phyloP scores from a whole-genome alignment of 2,888 invertebrate species.

The Scelioninae gen. 2 region DNA sequence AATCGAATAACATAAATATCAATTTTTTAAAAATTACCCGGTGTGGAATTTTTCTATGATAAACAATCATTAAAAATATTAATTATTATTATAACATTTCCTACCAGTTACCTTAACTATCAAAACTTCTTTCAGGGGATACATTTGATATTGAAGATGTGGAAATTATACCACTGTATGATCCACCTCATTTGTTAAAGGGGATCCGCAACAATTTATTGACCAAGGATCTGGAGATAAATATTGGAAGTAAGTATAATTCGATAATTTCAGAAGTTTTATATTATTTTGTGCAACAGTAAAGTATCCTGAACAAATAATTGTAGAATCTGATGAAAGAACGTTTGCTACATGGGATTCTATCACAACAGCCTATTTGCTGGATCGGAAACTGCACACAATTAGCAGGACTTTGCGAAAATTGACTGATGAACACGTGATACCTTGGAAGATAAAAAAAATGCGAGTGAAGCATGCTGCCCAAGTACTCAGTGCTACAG shows the following conservation, averaged over 20 bases:
- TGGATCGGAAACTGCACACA: slow-evolving; percentile 9
- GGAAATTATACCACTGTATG: background rate
- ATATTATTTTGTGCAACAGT: too few relatives aligned
- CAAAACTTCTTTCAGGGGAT: too few relatives aligned
- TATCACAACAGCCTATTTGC: slow-evolving; percentile 2
- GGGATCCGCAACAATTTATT: slow-evolving; percentile 48
- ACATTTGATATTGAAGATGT: background rate
- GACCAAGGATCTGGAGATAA: slow-evolving; percentile 34
- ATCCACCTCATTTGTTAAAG: too few relatives aligned
- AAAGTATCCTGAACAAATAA: too few relatives aligned
- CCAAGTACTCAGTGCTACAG: slow-evolving; percentile 15
- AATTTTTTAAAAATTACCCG: too few relatives aligned
- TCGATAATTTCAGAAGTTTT: too few relatives aligned
- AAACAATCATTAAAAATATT: too few relatives aligned
- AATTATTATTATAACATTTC: too few relatives aligned
- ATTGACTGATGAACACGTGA: slow-evolving; percentile 37
- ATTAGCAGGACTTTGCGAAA: slow-evolving; percentile 17
- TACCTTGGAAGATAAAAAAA: background rate
- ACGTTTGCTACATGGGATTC: slow-evolving; percentile 25
- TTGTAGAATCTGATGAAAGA: background rate
- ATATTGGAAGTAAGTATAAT: slow-evolving; percentile 14
- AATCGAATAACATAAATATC: too few relatives aligned
- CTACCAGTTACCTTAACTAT: too few relatives aligned
- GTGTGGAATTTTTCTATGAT: too few relatives aligned
- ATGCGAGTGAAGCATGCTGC: slow-evolving; percentile 30